A percentile compares a stretch with the other conserved stretches of the same genome.
phyloP scores from a whole-genome alignment of 1,140 invertebrate genomes.

The Diploscapter pachys region DNA sequence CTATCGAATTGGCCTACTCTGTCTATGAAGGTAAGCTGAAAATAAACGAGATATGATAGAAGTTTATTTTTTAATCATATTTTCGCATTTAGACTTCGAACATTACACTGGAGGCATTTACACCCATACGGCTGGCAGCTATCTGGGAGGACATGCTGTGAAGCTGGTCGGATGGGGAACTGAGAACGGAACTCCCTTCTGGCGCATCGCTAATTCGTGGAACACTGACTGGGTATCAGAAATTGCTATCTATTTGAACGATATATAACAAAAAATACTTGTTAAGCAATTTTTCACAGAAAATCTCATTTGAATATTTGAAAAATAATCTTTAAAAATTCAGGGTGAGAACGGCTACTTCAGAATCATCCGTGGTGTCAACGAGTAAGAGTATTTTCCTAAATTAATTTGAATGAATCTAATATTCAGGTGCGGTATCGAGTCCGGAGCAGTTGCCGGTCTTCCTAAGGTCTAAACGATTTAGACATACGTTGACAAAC shows the following conservation, averaged over 20 bases:
- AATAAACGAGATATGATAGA: too few species aligned
- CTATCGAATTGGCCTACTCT: conserved; percentile 82
- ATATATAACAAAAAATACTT: neutral
- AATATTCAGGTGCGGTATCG: conserved; percentile 71
- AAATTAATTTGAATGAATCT: too few species aligned
- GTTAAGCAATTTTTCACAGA: too few species aligned
- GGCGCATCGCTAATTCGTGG: conserved; percentile 80
- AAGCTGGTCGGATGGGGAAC: conserved; percentile 83
- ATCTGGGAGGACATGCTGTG: conserved; percentile 82
- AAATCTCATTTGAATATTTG: too few species aligned
- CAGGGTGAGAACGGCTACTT: conserved; percentile 70
- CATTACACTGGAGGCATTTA: conserved; percentile 82
- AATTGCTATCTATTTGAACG: conserved; percentile 70
- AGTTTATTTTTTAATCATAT: too few species aligned
- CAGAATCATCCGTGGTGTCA: conserved; percentile 77
- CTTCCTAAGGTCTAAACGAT: too few species aligned
- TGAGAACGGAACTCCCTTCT: conserved; percentile 76
- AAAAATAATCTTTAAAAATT: too few species aligned
- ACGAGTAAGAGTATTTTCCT: conserved; percentile 64
- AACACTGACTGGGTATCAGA: conserved; percentile 43
- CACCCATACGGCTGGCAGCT: conserved; percentile 72
- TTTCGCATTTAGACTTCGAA: conserved; percentile 64
- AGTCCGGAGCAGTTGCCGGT: conserved; percentile 74
- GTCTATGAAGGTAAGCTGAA: conserved; percentile 72
- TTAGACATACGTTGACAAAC: too few species aligned